Base-by-base conservation (phyloP, 2,113 vertebrate species). In the Cyprinus carpio region DNA sequence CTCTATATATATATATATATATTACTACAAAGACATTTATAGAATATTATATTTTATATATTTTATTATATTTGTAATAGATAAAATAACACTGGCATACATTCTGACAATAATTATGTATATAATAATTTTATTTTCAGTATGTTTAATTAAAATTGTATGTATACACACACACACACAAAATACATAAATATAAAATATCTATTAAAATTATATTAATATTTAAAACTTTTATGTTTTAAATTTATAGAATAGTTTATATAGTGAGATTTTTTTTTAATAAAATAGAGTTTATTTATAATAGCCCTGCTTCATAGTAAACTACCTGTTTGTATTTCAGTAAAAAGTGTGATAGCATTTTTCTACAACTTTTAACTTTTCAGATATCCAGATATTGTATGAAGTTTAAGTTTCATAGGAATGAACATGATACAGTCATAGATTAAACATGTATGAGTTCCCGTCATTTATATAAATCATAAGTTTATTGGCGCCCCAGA, bases 381-480 rank as follows among this genome's bases (percentile, higher is more conserved):
- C 15, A 51, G 74, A 76, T 20, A 51, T 76, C 29, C 27, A 76
- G 34, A 37, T 31, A 76, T 27, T 54, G 25, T 31, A 76, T 10
- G 8, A 54, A 54, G 25, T 76, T 31, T 58, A 8, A 72, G n/a
- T 37, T 83, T 83, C 20, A 25, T 82, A 0, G 46, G 25, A 72
- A 58, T 79, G 85, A 88, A 88, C 74, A 86, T 83, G 81, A 86
- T 80, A 80, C 83, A 81, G 75, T 43, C 16, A 40, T 4, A 58
- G 69, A 74, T 88, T 62, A 86, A 88, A 86, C 75, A 86, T 88
- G 76, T 76, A 88, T 84, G 82, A 88, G 65, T 74, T 58, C 23
- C 67, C 3, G 23, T 83, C 81, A 72, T 72, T 83, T 83, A 51
- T 72, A 83, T 83, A 83, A 83, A 83, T 83, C 81, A 83, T 23